phyloP scores from a whole-genome alignment of 2,113 vertebrate genomes.

The Podarcis raffonei region DNA sequence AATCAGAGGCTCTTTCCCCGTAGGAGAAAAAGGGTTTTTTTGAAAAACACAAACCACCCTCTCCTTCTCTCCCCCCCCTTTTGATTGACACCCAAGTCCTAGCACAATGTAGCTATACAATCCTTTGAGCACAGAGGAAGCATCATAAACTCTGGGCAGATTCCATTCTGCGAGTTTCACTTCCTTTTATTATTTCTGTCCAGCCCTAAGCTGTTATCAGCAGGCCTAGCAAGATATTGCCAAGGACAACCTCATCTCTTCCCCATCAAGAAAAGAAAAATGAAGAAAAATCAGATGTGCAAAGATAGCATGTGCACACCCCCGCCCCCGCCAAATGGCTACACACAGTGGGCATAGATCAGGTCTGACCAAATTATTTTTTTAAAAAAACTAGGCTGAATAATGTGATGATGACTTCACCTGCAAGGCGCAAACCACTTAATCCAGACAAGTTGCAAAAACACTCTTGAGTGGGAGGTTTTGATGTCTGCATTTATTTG shows the following conservation, averaged over 20 bases:
- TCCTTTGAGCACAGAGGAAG: conserved; percentile 33
- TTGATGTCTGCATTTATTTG: background rate
- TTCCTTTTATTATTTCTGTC: conserved; percentile 18
- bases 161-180: conserved; percentile 16
- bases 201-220: conserved; percentile 18
- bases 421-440: background rate
- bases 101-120: conserved; percentile 40
- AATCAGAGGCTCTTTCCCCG: conserved; percentile 40
- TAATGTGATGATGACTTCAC: background rate
- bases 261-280: background rate
- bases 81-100: conserved; percentile 38
- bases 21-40: background rate
- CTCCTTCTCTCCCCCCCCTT: background rate
- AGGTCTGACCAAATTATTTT: background rate
- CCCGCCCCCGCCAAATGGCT: background rate
- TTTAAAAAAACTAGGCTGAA: background rate
- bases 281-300: background rate
- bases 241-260: conserved; percentile 17
- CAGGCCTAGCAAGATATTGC: conserved; percentile 24
- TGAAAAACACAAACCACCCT: too few relatives aligned
- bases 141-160: conserved; percentile 7
- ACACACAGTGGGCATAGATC: background rate
- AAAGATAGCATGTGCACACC: background rate
- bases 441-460: background rate
- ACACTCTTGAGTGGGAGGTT: background rate